Evolutionary conservation across 2,888 invertebrate genomes (phyloP).

Genomic region (Tachina lurida): DNA sequence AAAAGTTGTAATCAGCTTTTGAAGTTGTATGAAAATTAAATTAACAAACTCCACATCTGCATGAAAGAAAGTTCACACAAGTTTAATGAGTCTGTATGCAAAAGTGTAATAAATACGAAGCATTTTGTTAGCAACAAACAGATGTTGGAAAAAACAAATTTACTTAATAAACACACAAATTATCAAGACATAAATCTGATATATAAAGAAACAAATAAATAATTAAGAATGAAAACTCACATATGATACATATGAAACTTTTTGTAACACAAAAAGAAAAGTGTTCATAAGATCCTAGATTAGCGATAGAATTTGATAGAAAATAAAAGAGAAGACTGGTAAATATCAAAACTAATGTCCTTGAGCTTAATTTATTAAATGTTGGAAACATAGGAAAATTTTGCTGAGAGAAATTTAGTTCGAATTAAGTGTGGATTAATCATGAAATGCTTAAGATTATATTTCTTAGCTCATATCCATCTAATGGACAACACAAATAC

Average conservation of each 20-base stretch:
- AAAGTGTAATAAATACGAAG: slow-evolving; percentile 22
- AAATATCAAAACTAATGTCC: slow-evolving; percentile 43
- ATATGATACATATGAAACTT: background rate
- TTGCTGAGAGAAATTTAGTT: too few relatives aligned
- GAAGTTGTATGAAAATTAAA: slow-evolving; percentile 66
- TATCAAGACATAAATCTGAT: slow-evolving; percentile 55
- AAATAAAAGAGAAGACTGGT: background rate
- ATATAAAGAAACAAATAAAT: background rate
- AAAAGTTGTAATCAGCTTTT: slow-evolving; percentile 65
- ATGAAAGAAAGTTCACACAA: background rate
- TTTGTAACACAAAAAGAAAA: background rate
- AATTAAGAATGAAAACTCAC: slow-evolving; percentile 8
- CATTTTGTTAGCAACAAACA: slow-evolving; percentile 64
- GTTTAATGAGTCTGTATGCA: slow-evolving; percentile 13
- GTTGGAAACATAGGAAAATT: background rate
- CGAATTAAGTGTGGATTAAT: too few relatives aligned
- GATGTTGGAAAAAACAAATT: slow-evolving; percentile 51
- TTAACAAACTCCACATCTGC: slow-evolving; percentile 57
- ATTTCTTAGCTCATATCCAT: too few relatives aligned
- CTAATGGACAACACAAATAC: too few relatives aligned
- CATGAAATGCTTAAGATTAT: too few relatives aligned
- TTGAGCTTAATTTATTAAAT: slow-evolving; percentile 66
- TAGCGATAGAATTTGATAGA: background rate
- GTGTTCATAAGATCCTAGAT: background rate
- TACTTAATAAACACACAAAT: slow-evolving; percentile 59